These are phyloP conservation scores for Fopius arisanus DNA, from an alignment of 1,140 invertebrate genomes.

Conservation along the genomic window DNA sequence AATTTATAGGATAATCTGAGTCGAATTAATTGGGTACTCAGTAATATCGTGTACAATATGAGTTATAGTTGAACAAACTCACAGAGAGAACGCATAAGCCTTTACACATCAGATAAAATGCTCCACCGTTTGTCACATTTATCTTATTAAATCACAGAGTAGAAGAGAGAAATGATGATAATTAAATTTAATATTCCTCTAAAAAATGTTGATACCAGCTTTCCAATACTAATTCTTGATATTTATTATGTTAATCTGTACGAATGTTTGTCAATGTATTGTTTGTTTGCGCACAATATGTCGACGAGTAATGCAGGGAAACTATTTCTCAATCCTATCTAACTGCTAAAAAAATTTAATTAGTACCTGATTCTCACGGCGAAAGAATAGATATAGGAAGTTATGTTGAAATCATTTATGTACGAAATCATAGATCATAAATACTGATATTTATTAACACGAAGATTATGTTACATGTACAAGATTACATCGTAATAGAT, in stretches of 20 bases:
- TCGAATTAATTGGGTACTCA: not conserved
- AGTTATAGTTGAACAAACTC: not conserved
- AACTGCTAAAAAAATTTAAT: too few species aligned
- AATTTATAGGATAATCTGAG: not conserved
- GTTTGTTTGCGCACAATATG: too few species aligned
- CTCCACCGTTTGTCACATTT: not conserved
- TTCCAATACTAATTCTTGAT: too few species aligned
- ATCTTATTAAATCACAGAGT: not conserved
- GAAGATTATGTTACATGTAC: not conserved
- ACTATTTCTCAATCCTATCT: too few species aligned
- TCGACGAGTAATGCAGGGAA: too few species aligned
- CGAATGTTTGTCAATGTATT: too few species aligned
- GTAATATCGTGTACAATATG: not conserved
- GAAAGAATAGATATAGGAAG: too few species aligned
- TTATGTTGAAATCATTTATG: not conserved
- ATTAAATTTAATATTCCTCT: too few species aligned
- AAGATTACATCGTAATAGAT: not conserved
- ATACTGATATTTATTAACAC: slow-evolving; percentile 1
- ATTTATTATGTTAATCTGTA: too few species aligned
- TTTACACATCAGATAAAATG: not conserved
- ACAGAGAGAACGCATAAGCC: not conserved
- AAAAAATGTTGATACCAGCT: too few species aligned
- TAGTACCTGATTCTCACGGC: too few species aligned
- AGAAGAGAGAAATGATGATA: too few species aligned
- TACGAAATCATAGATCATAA: not conserved